Percentiles rank a stretch among this genome's conserved stretches.
Evolutionary conservation across 2,113 vertebrate genomes (phyloP).

Genomic region (Sciurus niger): DNA sequence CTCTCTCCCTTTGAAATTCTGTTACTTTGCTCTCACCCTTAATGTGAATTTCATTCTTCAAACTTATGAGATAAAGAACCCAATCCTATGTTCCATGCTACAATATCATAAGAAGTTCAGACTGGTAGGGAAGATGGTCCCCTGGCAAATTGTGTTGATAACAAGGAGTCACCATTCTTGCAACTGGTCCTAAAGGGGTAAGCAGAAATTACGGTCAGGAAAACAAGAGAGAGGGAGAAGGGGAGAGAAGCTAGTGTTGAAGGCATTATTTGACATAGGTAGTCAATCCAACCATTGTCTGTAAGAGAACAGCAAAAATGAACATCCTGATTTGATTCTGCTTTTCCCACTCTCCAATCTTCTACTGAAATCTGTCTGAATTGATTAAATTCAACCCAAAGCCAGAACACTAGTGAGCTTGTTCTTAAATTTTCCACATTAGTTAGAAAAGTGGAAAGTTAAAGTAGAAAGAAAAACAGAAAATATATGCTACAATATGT

Average conservation of each 20-base stretch:
- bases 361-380: neutral
- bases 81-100: no score
- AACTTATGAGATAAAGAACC: no score
- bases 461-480: neutral
- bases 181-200: fast-evolving
- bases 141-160: neutral
- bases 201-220: neutral
- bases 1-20: no score
- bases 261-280: neutral
- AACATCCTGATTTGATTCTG: neutral
- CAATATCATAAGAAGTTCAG: neutral
- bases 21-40: no score
- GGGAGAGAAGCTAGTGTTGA: neutral
- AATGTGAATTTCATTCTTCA: no score
- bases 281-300: neutral
- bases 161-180: neutral
- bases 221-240: neutral
- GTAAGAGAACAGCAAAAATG: neutral
- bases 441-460: neutral
- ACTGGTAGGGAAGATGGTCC: neutral
- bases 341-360: neutral
- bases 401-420: neutral
- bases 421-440: neutral
- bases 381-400: neutral
- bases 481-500: neutral